Evolutionary conservation across 2,888 invertebrate genomes (phyloP), one percentile per base, ranked within the genome.

Genomic region (Junonia oenone): DNA sequence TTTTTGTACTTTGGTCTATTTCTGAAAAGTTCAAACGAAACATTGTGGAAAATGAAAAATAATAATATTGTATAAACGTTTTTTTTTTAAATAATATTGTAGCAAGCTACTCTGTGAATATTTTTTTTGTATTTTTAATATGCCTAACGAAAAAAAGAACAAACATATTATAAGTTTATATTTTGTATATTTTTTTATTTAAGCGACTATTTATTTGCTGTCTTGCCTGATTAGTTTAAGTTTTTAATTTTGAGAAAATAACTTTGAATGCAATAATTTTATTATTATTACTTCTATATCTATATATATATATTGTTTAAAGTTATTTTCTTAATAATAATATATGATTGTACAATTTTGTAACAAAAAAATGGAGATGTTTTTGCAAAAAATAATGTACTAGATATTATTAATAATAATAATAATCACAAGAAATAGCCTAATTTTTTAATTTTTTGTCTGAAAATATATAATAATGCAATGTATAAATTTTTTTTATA

Each of bases 171-270:
- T n/a, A n/a, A n/a, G n/a, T n/a, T 4, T 19, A n/a, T 40, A 15
- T 37, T 19, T 40, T 40, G 19, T 40, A 40, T 40, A 11, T 19
- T 19, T n/a, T n/a, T 60, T 56, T 45, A 43, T 13, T 51, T 45
- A 53, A 33, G 35, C 46, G 15, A 51, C 45, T 55, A 56, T 58
- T 63, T 63, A 50, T 55, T 55, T 52, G 53, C 45, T 29, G 27
- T 9, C 46, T 52, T 52, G 52, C 52, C 52, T 52, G 45, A 37
- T 13, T 38, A 46, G 8, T 13, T 38, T 52, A 29, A 46, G 27
- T 45, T 52, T 45, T 19, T 45, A 26, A 33, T 26, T 19, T 40
- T 40, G 17, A 40, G 38, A 40, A 40, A 40, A 19, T 40, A 40
- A 40, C 38, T 40, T 40, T n/a, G 19, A 40, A 40, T 40, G 19